These are phyloP conservation scores for Amia ocellicauda DNA, from an alignment of 2,113 vertebrate genomes.

Conservation along the genomic window DNA sequence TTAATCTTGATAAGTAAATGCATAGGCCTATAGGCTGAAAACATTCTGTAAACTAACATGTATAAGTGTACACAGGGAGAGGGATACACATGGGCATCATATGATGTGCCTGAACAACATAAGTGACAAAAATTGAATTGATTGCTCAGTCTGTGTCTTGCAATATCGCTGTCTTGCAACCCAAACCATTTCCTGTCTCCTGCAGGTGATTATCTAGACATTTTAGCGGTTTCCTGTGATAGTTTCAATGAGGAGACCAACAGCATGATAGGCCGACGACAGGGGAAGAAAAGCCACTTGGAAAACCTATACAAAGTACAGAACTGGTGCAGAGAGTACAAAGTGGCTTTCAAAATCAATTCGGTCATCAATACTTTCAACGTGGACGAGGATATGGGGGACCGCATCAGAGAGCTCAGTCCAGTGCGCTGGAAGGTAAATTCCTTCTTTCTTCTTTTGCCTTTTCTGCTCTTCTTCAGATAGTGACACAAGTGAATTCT, in stretches of 20 bases:
- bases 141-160: background rate
- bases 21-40: too few species aligned
- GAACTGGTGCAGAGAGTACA: slow-evolving; percentile 78
- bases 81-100: too few species aligned
- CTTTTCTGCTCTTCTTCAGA: too few species aligned
- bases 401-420: slow-evolving; percentile 68
- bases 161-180: background rate
- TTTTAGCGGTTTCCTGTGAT: slow-evolving; percentile 90
- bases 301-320: slow-evolving; percentile 76
- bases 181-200: background rate
- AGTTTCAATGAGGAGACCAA: slow-evolving; percentile 89
- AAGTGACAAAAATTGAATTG: too few species aligned
- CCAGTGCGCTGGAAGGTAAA: slow-evolving; percentile 92
- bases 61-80: too few species aligned
- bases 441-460: background rate
- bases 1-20: too few species aligned
- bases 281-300: slow-evolving; percentile 82
- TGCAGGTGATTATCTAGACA: slow-evolving; percentile 83
- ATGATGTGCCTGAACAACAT: too few species aligned
- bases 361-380: slow-evolving; percentile 92
- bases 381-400: slow-evolving; percentile 80
- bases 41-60: too few species aligned
- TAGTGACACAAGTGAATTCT: too few species aligned
- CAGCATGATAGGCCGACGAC: slow-evolving; percentile 78
- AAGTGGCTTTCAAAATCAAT: slow-evolving; percentile 93